Evolutionary conservation across 2,888 invertebrate species (phyloP).

Genomic region (Folsomia manolachei): DNA sequence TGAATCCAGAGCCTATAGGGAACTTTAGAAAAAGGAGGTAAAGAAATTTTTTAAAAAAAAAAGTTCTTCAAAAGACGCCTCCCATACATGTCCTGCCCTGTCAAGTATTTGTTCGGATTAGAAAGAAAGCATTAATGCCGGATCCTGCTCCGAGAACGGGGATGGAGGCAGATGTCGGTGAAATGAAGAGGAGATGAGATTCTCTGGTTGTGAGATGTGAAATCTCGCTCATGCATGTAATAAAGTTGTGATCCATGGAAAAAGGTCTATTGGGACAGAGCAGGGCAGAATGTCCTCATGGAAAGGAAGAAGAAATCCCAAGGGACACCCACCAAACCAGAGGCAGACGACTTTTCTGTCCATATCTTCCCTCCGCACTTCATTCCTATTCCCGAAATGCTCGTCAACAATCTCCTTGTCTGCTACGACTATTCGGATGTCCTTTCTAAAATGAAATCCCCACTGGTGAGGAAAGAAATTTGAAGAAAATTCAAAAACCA

Average conservation of each 20-base stretch:
- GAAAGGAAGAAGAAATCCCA: constrained; percentile 20
- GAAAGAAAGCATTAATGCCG: constrained; percentile 8
- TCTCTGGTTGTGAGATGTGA: constrained; percentile 41
- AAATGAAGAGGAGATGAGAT: constrained; percentile 39
- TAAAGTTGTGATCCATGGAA: constrained; percentile 49
- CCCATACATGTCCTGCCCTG: too few species aligned
- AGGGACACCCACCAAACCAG: constrained; percentile 23
- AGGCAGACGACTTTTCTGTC: too few species aligned
- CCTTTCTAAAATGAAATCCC: background rate
- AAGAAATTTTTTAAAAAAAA: too few species aligned
- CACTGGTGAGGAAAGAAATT: background rate
- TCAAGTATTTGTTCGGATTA: too few species aligned
- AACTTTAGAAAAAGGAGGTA: too few species aligned
- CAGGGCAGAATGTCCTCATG: constrained; percentile 2
- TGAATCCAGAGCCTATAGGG: too few species aligned
- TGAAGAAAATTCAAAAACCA: background rate
- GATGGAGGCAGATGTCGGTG: constrained; percentile 18
- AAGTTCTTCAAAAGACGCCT: too few species aligned
- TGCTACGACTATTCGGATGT: too few species aligned
- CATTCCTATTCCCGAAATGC: background rate
- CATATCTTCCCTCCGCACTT: background rate
- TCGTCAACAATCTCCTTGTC: background rate
- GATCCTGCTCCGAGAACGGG: constrained; percentile 17
- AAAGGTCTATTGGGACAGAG: constrained; percentile 45
- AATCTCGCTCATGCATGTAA: constrained; percentile 49